These are phyloP conservation scores for Echiichthys vipera DNA, from an alignment of 2,797 vertebrate species.

Conservation along the genomic window DNA sequence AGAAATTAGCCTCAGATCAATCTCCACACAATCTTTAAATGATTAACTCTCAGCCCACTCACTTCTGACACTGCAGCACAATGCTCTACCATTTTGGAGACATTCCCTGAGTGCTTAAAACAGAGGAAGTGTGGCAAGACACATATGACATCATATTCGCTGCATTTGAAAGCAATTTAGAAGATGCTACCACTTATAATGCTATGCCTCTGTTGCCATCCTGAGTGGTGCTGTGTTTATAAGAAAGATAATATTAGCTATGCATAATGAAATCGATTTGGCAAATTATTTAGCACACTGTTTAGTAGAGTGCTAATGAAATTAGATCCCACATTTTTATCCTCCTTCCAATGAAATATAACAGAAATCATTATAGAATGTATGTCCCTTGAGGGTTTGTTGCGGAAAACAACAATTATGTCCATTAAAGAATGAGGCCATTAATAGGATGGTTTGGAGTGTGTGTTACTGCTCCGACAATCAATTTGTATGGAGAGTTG, in stretches of 20 bases:
- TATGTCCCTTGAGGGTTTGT: constrained; percentile 50
- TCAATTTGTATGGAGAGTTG: constrained; percentile 41
- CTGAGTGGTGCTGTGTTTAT: constrained; percentile 38
- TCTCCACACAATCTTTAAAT: constrained; percentile 80
- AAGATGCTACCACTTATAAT: constrained; percentile 7
- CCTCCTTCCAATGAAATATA: constrained; percentile 48
- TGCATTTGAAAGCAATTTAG: constrained; percentile 20
- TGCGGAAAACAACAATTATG: constrained; percentile 59
- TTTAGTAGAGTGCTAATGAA: constrained; percentile 60
- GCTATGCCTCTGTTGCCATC: neutral
- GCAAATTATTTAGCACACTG: constrained; percentile 52
- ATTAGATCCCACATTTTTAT: constrained; percentile 43
- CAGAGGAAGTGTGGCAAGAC: constrained; percentile 1
- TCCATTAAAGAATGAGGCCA: constrained; percentile 55
- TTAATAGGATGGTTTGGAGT: constrained; percentile 51
- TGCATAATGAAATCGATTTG: constrained; percentile 58
- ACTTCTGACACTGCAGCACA: constrained; percentile 74
- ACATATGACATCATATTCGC: constrained; percentile 51
- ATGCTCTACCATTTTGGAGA: constrained; percentile 62
- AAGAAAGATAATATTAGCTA: constrained; percentile 54
- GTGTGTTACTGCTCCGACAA: constrained; percentile 33
- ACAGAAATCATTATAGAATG: constrained; percentile 60
- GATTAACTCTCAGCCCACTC: constrained; percentile 79
- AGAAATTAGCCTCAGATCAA: constrained; percentile 84
- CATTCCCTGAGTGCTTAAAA: constrained; percentile 33